phyloP scores from a whole-genome alignment of 2,888 invertebrate genomes.

The Chorisops tibialis region DNA sequence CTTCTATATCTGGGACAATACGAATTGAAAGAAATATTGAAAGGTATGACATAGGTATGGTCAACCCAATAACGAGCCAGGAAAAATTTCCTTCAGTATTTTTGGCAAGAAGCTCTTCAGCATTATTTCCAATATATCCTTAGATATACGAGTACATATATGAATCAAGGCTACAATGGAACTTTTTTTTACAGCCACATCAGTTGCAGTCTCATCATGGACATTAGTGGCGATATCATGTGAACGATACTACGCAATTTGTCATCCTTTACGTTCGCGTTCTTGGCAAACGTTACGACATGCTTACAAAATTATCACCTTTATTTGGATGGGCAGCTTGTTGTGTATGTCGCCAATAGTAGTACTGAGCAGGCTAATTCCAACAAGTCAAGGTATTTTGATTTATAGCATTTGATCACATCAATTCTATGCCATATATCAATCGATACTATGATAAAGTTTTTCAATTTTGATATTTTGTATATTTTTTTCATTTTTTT shows the following conservation, averaged over 20 bases:
- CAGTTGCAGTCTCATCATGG: slow-evolving; percentile 73
- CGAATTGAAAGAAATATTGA: too few relatives aligned
- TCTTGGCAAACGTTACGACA: slow-evolving; percentile 74
- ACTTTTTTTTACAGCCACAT: slow-evolving; percentile 65
- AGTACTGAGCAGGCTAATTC: slow-evolving; percentile 57
- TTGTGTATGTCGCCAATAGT: slow-evolving; percentile 65
- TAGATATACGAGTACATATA: too few relatives aligned
- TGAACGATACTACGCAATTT: slow-evolving; percentile 76
- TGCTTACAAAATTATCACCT: slow-evolving; percentile 66
- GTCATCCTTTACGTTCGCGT: slow-evolving; percentile 68
- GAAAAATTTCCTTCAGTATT: too few relatives aligned
- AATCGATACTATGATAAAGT: too few relatives aligned
- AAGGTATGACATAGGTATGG: too few relatives aligned
- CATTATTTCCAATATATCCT: too few relatives aligned
- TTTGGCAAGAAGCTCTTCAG: too few relatives aligned
- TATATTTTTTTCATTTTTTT: slow-evolving; percentile 13
- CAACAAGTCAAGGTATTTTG: slow-evolving; percentile 53
- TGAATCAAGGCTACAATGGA: too few relatives aligned
- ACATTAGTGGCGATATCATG: slow-evolving; percentile 74
- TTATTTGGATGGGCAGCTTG: slow-evolving; percentile 65
- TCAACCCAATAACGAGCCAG: too few relatives aligned
- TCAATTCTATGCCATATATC: neutral
- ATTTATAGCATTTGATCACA: slow-evolving; percentile 8
- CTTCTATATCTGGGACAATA: too few relatives aligned
- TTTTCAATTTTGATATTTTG: too few relatives aligned